Conservation (phyloP, 2,888 invertebrate genomes). For the Cryptus viduatorius region DNA sequence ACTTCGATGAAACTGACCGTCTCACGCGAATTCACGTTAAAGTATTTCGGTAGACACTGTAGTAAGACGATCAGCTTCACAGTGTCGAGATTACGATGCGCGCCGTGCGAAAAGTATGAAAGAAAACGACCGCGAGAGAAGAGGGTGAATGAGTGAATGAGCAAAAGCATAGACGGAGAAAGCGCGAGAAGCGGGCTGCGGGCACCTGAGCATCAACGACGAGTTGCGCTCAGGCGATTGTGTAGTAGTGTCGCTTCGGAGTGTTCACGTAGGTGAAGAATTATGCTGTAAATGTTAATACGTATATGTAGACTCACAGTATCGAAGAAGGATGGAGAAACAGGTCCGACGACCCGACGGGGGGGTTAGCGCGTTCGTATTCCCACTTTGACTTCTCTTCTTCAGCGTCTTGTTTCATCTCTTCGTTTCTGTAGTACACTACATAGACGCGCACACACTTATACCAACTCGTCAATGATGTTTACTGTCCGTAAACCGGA, state of each 20-base stretch:
- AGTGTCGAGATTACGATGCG: background rate
- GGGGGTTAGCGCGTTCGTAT: constrained; percentile 66
- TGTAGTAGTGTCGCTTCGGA: constrained; percentile 10
- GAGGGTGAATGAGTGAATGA: constrained; percentile 59
- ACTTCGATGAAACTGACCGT: constrained; percentile 29
- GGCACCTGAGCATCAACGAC: constrained; percentile 50
- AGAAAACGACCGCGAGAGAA: constrained; percentile 41
- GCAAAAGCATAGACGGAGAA: constrained; percentile 68
- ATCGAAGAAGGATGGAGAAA: constrained; percentile 54
- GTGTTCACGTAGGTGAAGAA: constrained; percentile 65
- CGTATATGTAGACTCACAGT: constrained; percentile 1
- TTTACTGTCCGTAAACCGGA: background rate
- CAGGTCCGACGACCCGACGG: constrained; percentile 68
- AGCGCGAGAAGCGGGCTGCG: constrained; percentile 35
- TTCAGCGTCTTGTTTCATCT: constrained; percentile 25
- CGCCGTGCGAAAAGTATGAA: constrained; percentile 26
- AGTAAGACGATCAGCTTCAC: constrained; percentile 46
- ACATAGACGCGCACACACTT: constrained; percentile 21
- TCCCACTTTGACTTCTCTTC: constrained; percentile 62
- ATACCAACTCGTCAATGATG: background rate
- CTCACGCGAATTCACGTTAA: background rate
- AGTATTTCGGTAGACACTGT: background rate
- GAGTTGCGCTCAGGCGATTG: constrained; percentile 24
- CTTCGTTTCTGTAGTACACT: constrained; percentile 35
- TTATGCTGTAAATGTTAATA: constrained; percentile 16